A percentile compares a stretch with the other conserved stretches of the same genome.
Evolutionary conservation across 2,888 invertebrate species (phyloP).

Genomic region (Oligia strigilis): DNA sequence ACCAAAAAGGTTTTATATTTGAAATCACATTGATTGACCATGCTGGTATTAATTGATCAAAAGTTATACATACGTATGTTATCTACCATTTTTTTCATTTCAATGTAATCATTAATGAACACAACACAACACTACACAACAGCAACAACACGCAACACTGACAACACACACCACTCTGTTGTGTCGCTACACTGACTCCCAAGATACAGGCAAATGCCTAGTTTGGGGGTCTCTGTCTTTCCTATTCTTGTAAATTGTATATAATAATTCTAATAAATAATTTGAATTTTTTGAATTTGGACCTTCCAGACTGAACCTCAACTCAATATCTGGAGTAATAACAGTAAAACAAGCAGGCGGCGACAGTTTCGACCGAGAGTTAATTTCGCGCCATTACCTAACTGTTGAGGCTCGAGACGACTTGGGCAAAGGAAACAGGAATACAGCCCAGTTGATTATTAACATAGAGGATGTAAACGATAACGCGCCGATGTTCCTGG

Average conservation of each 20-base stretch:
- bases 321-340: slow-evolving; percentile 95
- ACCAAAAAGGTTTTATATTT: neutral
- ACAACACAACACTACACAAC: too few relatives aligned
- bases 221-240: too few relatives aligned
- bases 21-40: neutral
- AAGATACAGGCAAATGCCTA: too few relatives aligned
- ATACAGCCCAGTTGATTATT: slow-evolving; percentile 95
- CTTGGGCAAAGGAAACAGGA: slow-evolving; percentile 94
- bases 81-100: neutral
- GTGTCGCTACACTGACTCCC: too few relatives aligned
- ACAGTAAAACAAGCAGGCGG: slow-evolving; percentile 94
- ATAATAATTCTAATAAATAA: too few relatives aligned
- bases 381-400: slow-evolving; percentile 95
- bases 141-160: too few relatives aligned
- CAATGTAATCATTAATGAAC: neutral
- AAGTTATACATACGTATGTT: neutral
- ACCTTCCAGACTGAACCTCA: slow-evolving; percentile 93
- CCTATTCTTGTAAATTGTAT: too few relatives aligned
- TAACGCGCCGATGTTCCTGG: slow-evolving; percentile 96
- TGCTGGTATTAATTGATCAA: neutral
- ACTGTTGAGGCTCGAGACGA: slow-evolving; percentile 97
- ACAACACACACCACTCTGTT: too few relatives aligned
- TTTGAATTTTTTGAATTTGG: too few relatives aligned
- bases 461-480: slow-evolving; percentile 97
- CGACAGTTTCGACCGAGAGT: slow-evolving; percentile 96